These are phyloP conservation scores for Peromyscus attwateri DNA, from an alignment of 2,797 vertebrate genomes.

Conservation along the genomic window DNA sequence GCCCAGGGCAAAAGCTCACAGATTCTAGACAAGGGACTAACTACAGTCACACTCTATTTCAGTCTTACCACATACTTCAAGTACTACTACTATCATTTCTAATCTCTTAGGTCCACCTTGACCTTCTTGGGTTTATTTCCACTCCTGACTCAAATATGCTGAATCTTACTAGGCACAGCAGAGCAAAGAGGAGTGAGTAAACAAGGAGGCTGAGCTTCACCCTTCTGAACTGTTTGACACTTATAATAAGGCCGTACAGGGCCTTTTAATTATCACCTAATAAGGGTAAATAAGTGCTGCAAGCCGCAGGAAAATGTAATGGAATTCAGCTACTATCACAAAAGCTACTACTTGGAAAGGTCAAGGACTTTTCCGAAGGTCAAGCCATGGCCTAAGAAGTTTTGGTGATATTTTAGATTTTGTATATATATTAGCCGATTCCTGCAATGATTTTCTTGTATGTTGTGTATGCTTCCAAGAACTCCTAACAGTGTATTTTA, in stretches of 20 bases:
- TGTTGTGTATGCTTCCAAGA: too few species aligned
- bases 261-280: slow-evolving; percentile 34
- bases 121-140: slow-evolving; percentile 55
- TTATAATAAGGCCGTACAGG: not conserved
- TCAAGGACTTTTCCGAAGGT: too few species aligned
- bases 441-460: too few species aligned
- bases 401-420: too few species aligned
- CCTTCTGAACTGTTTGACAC: not conserved
- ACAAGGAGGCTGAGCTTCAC: not conserved
- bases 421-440: too few species aligned
- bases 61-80: not conserved
- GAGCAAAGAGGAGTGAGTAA: not conserved
- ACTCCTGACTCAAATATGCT: not conserved
- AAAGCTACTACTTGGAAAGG: too few species aligned
- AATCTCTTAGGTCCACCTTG: not conserved
- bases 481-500: too few species aligned
- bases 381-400: too few species aligned
- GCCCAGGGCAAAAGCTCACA: not conserved
- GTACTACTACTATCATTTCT: not conserved
- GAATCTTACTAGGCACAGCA: not conserved
- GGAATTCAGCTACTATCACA: too few species aligned
- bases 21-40: not conserved
- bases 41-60: not conserved
- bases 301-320: too few species aligned
- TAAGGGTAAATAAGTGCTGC: slow-evolving; percentile 27